A percentile compares a stretch with the other conserved stretches of the same genome.
These are phyloP conservation scores for Cataglyphis livida DNA, from an alignment of 2,888 invertebrate genomes.

Conservation along the genomic window DNA sequence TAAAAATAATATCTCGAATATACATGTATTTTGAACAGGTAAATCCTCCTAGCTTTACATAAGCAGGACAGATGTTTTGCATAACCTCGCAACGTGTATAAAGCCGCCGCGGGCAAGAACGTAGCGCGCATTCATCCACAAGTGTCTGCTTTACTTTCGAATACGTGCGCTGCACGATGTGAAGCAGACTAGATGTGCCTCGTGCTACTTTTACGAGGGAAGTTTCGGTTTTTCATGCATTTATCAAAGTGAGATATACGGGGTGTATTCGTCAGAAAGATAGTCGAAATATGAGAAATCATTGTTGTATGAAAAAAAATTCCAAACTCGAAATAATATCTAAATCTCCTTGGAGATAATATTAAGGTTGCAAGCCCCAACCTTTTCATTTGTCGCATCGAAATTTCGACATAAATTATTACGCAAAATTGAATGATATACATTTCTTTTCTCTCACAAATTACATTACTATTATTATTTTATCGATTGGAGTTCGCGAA, in stretches of 20 bases:
- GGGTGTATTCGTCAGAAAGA: constrained; percentile 19
- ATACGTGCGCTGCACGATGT: constrained; percentile 26
- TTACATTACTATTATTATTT: not conserved
- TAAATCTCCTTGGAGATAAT: not conserved
- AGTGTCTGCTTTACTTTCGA: constrained; percentile 51
- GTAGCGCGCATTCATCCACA: constrained; percentile 45
- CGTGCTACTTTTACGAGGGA: constrained; percentile 77
- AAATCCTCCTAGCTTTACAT: constrained; percentile 38
- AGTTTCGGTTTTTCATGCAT: constrained; percentile 71
- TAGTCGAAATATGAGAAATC: not conserved
- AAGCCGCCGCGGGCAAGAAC: constrained; percentile 27
- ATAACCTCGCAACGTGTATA: constrained; percentile 35
- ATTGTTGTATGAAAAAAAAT: not conserved
- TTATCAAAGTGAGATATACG: constrained; percentile 48
- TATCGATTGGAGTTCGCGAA: not conserved
- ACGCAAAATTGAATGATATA: not conserved
- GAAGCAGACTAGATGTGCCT: constrained; percentile 44
- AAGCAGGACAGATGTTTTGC: constrained; percentile 18
- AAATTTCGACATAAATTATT: not conserved
- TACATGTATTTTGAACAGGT: constrained; percentile 8
- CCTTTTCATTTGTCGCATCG: not conserved
- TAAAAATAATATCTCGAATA: constrained; percentile 16
- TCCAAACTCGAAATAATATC: not conserved
- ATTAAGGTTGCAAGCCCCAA: not conserved
- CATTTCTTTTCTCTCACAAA: not conserved